Evolutionary conservation across 1,140 invertebrate genomes (phyloP).

Genomic region (Portunus trituberculatus): DNA sequence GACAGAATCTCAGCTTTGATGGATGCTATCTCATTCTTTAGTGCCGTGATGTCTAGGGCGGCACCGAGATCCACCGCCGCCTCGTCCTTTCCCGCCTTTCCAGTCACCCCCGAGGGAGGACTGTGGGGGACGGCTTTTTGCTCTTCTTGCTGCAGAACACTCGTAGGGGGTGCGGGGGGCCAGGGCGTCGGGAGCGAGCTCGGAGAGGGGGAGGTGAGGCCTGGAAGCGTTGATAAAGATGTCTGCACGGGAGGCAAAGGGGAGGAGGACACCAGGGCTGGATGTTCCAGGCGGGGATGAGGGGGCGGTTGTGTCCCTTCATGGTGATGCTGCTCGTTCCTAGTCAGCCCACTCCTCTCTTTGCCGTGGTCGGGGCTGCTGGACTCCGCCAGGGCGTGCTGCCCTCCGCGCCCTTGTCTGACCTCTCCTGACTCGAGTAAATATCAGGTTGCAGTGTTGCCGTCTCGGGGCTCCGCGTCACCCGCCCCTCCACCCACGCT

Average conservation of each 20-base stretch:
- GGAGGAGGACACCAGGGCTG: neutral
- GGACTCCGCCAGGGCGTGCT: slow-evolving; percentile 29
- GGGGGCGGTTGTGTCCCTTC: slow-evolving; percentile 10
- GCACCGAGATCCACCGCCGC: neutral
- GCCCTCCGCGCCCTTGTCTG: slow-evolving; percentile 31
- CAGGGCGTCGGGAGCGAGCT: neutral
- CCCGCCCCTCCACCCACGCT: neutral
- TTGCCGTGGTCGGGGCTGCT: neutral
- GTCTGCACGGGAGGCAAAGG: neutral
- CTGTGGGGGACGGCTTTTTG: neutral
- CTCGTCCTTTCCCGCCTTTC: neutral
- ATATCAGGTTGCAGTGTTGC: slow-evolving; percentile 67
- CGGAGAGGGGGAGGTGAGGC: neutral
- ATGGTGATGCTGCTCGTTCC: neutral
- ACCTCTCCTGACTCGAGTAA: slow-evolving; percentile 54
- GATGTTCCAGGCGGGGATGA: neutral
- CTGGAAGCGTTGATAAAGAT: neutral
- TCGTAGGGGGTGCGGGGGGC: neutral
- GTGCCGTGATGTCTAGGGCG: slow-evolving; percentile 60
- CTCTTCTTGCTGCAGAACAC: neutral
- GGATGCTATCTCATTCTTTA: slow-evolving; percentile 65
- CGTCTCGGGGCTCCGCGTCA: slow-evolving; percentile 5
- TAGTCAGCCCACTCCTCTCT: neutral
- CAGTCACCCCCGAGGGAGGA: neutral
- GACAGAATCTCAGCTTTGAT: slow-evolving; percentile 65